These are phyloP conservation scores for Nyctereutes procyonoides DNA, from an alignment of 2,113 vertebrate genomes.

Conservation along the genomic window DNA sequence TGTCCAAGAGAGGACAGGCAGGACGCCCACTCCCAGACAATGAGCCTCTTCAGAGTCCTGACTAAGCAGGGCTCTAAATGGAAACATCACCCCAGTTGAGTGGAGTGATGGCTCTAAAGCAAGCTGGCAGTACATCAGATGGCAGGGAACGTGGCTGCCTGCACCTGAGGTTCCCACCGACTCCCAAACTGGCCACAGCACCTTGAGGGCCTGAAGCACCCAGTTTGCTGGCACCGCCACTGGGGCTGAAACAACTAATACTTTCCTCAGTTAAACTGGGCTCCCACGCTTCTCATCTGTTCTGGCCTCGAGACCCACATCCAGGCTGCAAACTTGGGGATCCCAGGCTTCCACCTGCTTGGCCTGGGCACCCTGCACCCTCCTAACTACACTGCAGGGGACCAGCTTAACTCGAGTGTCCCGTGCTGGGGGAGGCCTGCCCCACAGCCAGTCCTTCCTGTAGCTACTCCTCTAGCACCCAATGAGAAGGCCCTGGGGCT, in stretches of 20 bases:
- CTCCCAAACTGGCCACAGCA: conserved; percentile 62
- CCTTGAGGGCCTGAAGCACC: not conserved
- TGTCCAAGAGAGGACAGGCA: conserved; percentile 74
- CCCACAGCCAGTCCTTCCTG: not conserved
- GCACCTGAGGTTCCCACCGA: not conserved
- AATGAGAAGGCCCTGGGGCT: accelerated
- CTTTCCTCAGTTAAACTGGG: conserved; percentile 8
- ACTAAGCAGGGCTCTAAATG: conserved; percentile 52
- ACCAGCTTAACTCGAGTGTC: too few relatives aligned
- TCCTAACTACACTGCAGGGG: not conserved
- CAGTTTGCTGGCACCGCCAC: not conserved
- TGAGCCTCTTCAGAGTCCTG: conserved; percentile 64
- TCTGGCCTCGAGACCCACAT: not conserved
- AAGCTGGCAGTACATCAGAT: conserved; percentile 70
- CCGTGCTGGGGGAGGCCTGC: not conserved
- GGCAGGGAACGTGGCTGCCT: conserved; percentile 28
- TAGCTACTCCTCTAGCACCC: accelerated
- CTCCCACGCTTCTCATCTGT: not conserved
- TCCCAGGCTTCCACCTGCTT: accelerated
- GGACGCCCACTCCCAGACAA: conserved; percentile 75
- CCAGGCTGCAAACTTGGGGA: not conserved
- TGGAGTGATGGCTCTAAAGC: conserved; percentile 55
- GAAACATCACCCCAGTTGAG: conserved; percentile 63
- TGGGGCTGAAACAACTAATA: conserved; percentile 6
- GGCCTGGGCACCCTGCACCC: too few relatives aligned